Evolutionary conservation across 2,888 invertebrate species (phyloP), one percentile per base, ranked within the genome.

Genomic region (Euzophera pinguis): DNA sequence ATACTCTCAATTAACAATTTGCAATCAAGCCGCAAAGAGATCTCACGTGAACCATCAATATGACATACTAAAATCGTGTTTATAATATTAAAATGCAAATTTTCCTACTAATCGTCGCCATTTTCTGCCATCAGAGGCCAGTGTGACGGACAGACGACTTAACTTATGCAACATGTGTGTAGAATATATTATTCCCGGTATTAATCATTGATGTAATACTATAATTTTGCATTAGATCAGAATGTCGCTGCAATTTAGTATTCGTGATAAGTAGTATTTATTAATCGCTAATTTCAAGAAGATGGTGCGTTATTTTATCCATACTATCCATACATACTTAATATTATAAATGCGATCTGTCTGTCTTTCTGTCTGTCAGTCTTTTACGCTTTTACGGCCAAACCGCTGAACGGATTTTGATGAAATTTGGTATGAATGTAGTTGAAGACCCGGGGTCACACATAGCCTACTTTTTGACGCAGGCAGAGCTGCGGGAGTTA

Each of bases 51-150:
- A 17, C 10, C 29, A 13, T 38, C 29, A 27, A 22, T 48, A 35
- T 47, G 50, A 50, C 54, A 51, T 51, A 34, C 53, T 54, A 59
- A 57, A 60, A 52, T 63, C 74, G 69, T 68, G 67, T 64, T 66
- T 73, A 74, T 70, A 77, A 77, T 81, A 79, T 76, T 78, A 73
- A 78, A 73, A 73, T 74, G 64, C 64, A 65, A 74, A 81, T 82
- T 82, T 83, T 79, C 81, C 81, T 72, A 58, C 67, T 71, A 74
- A 70, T 66, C 66, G 67, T 64, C 56, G 68, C 70, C 78, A 83
- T 84, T 84, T 84, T 84, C 84, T 84, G 83, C 71, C 78, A 66
- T 53, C 68, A 77, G 77, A 83, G 81, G 78, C 67, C 75, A 61
- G 70, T 61, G 58, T 71, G 78, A 75, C 76, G 35, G 51, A 55